phyloP scores from a whole-genome alignment of 2,888 invertebrate genomes.

The Anarsia innoxiella region DNA sequence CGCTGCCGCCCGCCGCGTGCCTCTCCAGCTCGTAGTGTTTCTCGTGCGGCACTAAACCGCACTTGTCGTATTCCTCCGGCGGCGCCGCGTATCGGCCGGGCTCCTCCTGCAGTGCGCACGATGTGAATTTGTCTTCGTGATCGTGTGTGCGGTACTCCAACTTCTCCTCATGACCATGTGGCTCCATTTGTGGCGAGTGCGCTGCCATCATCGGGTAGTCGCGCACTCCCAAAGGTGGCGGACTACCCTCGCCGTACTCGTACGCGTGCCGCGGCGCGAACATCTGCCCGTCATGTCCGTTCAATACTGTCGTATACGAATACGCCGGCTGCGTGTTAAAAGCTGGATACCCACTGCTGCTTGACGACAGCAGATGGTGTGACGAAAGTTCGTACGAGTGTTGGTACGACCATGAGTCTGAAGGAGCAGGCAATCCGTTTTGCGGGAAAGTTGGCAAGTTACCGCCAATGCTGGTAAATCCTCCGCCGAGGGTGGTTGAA shows the following conservation, averaged over 20 bases:
- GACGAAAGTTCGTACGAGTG: conserved; percentile 85
- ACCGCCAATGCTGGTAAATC: conserved; percentile 68
- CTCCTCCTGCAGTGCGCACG: conserved; percentile 66
- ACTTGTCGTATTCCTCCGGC: conserved; percentile 78
- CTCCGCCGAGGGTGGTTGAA: conserved; percentile 79
- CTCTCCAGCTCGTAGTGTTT: conserved; percentile 66
- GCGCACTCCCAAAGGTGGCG: conserved; percentile 77
- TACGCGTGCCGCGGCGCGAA: conserved; percentile 79
- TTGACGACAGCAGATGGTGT: conserved; percentile 83
- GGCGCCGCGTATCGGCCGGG: conserved; percentile 73
- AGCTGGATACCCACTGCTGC: conserved; percentile 78
- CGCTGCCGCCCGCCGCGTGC: conserved; percentile 48
- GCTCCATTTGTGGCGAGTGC: conserved; percentile 76
- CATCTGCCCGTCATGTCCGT: conserved; percentile 84
- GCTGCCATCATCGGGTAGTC: conserved; percentile 80
- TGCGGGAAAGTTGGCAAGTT: conserved; percentile 74
- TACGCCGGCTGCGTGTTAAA: conserved; percentile 77
- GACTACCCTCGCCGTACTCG: conserved; percentile 77
- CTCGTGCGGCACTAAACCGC: conserved; percentile 67
- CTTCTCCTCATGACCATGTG: conserved; percentile 70
- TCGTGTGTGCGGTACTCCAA: conserved; percentile 61
- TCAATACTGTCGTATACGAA: conserved; percentile 80
- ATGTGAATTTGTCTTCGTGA: conserved; percentile 63
- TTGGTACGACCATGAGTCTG: conserved; percentile 88
- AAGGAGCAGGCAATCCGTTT: conserved; percentile 77